phyloP scores from a whole-genome alignment of 2,113 vertebrate genomes.

The Chaetodon auriga region DNA sequence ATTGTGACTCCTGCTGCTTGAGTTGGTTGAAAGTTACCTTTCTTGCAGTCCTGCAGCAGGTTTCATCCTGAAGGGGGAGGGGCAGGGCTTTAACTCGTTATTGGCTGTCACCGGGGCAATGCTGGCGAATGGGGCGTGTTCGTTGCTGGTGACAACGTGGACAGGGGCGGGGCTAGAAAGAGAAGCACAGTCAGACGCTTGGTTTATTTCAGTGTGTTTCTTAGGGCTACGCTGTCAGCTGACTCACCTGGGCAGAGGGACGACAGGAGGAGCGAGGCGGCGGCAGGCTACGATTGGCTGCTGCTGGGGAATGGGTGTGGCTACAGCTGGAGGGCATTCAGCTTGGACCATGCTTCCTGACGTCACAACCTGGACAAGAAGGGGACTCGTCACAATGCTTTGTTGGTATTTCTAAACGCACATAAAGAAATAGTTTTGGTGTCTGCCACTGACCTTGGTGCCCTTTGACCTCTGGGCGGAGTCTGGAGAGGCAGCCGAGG shows the following conservation, averaged over 20 bases:
- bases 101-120: constrained; percentile 21
- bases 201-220: background rate
- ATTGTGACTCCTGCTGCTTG: no score
- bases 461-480: constrained; percentile 74
- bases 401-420: background rate
- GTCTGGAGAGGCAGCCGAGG: constrained; percentile 80
- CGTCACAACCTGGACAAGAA: constrained; percentile 49
- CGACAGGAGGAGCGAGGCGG: constrained; percentile 48
- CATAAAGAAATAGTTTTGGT: background rate
- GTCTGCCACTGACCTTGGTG: constrained; percentile 64
- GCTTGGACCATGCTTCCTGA: constrained; percentile 93
- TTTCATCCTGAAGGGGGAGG: constrained; percentile 98
- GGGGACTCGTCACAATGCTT: background rate
- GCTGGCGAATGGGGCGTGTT: constrained; percentile 38
- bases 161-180: constrained; percentile 37
- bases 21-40: constrained; percentile 76
- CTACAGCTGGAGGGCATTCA: constrained; percentile 83
- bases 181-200: background rate
- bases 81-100: constrained; percentile 87
- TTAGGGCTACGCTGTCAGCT: background rate
- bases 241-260: constrained; percentile 63
- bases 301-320: constrained; percentile 75
- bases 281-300: constrained; percentile 73
- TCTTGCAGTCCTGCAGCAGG: constrained; percentile 93
- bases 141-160: constrained; percentile 18